Percentiles rank a stretch among this genome's conserved stretches.
These are phyloP conservation scores for Agrypnus murinus DNA, from an alignment of 2,888 invertebrate species.

Conservation along the genomic window DNA sequence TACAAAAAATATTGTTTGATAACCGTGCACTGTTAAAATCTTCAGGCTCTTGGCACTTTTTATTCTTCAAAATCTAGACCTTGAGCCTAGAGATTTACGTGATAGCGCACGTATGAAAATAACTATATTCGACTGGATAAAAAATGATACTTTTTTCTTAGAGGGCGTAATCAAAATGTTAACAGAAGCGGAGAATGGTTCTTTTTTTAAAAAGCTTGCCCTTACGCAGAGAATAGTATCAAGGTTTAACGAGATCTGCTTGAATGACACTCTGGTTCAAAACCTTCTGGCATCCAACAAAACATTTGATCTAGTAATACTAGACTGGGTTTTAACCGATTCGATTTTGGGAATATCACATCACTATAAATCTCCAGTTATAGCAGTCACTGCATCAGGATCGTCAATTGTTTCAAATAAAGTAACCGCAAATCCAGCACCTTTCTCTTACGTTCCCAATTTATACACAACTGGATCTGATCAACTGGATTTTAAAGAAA, in stretches of 20 bases:
- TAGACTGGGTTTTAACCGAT: constrained; percentile 63
- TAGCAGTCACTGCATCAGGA: constrained; percentile 62
- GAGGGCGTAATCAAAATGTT: too few relatives aligned
- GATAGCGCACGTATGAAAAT: too few relatives aligned
- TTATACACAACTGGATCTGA: constrained; percentile 58
- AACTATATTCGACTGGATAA: too few relatives aligned
- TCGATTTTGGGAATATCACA: constrained; percentile 64
- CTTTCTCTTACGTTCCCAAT: constrained; percentile 65
- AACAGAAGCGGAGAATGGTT: too few relatives aligned
- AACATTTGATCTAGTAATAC: constrained; percentile 62
- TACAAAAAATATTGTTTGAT: too few relatives aligned
- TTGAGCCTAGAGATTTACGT: too few relatives aligned
- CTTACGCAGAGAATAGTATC: too few relatives aligned
- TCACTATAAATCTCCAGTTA: constrained; percentile 64
- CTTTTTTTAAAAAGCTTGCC: too few relatives aligned
- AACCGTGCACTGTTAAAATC: too few relatives aligned
- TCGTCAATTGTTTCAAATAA: constrained; percentile 58
- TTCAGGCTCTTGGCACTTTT: too few relatives aligned
- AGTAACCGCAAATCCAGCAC: constrained; percentile 63
- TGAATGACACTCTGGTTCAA: constrained; percentile 42
- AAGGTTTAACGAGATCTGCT: constrained; percentile 28
- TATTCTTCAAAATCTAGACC: too few relatives aligned
- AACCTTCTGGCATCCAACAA: constrained; percentile 48
- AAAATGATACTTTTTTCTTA: too few relatives aligned
- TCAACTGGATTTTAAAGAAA: constrained; percentile 64